Conservation (phyloP, 1,140 invertebrate species). For the Brachionus sp. region DNA sequence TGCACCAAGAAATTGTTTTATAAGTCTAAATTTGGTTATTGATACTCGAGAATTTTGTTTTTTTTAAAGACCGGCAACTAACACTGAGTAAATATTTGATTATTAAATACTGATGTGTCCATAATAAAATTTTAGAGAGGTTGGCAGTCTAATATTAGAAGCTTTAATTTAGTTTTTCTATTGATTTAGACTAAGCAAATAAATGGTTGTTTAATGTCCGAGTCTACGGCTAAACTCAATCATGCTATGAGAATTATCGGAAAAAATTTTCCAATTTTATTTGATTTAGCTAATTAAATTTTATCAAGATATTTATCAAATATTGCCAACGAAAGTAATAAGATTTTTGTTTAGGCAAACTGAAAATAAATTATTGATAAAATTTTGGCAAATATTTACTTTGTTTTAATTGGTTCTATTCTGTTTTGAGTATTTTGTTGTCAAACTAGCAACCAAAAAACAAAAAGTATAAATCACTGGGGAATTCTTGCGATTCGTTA, state of each 20-base stretch:
- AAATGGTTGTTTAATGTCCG: not conserved
- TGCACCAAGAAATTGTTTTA: not conserved
- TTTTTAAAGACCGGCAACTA: not conserved
- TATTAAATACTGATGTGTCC: not conserved
- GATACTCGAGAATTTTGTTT: constrained; percentile 22
- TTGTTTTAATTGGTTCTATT: constrained; percentile 28
- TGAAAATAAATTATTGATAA: constrained; percentile 25
- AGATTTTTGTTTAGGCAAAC: constrained; percentile 35
- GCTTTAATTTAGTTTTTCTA: not conserved
- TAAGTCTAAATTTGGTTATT: not conserved
- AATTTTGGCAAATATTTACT: constrained; percentile 26
- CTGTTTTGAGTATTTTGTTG: not conserved
- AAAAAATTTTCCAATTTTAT: not conserved
- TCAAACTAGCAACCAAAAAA: not conserved
- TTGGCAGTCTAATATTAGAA: not conserved
- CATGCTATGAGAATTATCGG: constrained; percentile 4
- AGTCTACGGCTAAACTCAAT: not conserved
- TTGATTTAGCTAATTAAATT: constrained; percentile 41
- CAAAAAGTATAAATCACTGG: constrained; percentile 11
- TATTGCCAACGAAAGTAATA: constrained; percentile 31
- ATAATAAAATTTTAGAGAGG: not conserved
- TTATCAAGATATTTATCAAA: constrained; percentile 41
- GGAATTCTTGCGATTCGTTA: not conserved
- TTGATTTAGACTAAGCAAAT: constrained; percentile 28
- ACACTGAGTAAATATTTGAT: constrained; percentile 5